Evolutionary conservation across 2,113 vertebrate genomes (phyloP).

Genomic region (Chionomys nivalis): DNA sequence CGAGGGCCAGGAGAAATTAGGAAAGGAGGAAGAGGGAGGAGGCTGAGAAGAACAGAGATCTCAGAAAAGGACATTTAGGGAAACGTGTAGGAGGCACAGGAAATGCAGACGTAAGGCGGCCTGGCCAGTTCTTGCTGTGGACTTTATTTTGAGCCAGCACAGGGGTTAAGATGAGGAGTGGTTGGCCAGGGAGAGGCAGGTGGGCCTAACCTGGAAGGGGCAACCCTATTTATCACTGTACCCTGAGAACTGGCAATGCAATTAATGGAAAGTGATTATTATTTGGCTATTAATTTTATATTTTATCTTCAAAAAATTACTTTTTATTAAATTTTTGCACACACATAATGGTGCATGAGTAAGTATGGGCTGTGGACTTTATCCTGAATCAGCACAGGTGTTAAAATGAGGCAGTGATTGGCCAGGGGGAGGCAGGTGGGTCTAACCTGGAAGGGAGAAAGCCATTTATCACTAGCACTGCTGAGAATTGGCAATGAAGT

Average conservation of each 20-base stretch:
- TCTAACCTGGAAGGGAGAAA: too few species aligned
- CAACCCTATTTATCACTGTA: background rate
- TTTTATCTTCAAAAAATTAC: background rate
- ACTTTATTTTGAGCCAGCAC: background rate
- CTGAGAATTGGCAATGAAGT: too few species aligned
- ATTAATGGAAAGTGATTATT: too few species aligned
- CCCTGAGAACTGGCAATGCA: background rate
- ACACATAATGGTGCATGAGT: background rate
- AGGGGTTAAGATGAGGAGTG: background rate
- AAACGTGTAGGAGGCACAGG: background rate
- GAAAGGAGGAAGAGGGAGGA: background rate
- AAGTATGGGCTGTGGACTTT: too few species aligned
- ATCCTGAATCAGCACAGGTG: too few species aligned
- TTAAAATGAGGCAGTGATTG: too few species aligned
- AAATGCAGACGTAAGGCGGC: background rate
- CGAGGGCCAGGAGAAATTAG: background rate
- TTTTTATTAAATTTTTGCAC: background rate
- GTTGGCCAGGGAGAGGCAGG: background rate
- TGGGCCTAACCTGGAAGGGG: background rate
- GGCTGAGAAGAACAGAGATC: background rate
- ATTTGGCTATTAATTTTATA: background rate
- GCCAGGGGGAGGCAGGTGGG: too few species aligned
- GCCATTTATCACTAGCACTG: too few species aligned
- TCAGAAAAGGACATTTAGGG: background rate
- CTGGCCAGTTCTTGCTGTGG: background rate